phyloP scores from a whole-genome alignment of 2,113 vertebrate genomes.

The Glaucidium brasilianum region DNA sequence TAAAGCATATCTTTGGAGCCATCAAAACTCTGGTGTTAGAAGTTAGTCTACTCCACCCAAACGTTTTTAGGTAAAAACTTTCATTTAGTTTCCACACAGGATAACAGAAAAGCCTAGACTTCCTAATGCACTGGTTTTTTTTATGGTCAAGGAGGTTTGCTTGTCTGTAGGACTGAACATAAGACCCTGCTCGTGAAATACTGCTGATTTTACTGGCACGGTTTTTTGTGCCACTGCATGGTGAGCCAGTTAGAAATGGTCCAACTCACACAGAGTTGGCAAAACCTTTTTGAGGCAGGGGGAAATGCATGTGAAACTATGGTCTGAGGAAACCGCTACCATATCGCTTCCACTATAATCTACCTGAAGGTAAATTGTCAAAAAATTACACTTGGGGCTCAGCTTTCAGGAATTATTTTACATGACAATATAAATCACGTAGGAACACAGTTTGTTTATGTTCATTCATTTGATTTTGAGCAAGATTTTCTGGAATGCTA shows the following conservation, averaged over 20 bases:
- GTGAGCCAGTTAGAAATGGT: neutral
- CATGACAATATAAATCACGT: neutral
- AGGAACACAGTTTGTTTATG: neutral
- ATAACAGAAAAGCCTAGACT: neutral
- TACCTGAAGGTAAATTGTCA: neutral
- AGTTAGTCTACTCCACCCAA: neutral
- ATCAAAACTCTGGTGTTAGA: neutral
- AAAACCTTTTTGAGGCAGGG: neutral
- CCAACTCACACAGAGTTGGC: neutral
- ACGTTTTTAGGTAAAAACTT: slow-evolving; percentile 2
- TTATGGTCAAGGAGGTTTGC: neutral
- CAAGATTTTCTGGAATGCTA: neutral
- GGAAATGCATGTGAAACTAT: rapidly evolving
- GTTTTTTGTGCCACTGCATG: neutral
- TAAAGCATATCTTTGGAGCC: neutral
- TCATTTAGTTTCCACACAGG: neutral
- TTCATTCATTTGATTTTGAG: neutral
- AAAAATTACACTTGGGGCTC: neutral
- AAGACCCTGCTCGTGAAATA: neutral
- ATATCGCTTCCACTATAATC: neutral
- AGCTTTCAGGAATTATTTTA: neutral
- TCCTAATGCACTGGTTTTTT: rapidly evolving
- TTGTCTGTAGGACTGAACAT: neutral
- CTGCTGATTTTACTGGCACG: neutral
- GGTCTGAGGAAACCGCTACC: neutral